These are phyloP conservation scores for Halcyon badia DNA, from an alignment of 2,797 vertebrate species.

Conservation along the genomic window DNA sequence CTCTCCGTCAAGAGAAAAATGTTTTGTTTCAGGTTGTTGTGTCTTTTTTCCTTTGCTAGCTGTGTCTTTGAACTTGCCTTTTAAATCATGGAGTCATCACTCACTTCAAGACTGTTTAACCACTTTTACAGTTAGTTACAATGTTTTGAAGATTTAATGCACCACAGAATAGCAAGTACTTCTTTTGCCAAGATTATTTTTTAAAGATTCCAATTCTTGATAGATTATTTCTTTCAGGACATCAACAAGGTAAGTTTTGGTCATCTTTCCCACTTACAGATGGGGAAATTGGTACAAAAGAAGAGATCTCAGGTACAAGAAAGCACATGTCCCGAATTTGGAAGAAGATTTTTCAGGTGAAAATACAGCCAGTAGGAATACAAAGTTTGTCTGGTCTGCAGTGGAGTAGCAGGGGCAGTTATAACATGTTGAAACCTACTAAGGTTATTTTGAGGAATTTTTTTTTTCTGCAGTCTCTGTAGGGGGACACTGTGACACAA, in stretches of 20 bases:
- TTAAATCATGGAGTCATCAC: neutral
- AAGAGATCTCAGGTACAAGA: neutral
- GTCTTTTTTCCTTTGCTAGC: neutral
- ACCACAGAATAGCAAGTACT: neutral
- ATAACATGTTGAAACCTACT: neutral
- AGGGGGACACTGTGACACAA: neutral
- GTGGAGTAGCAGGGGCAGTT: neutral
- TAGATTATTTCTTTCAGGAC: neutral
- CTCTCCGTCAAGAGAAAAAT: neutral
- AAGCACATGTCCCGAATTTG: neutral
- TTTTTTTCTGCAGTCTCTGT: neutral
- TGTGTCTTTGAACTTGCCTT: neutral
- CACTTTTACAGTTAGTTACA: neutral
- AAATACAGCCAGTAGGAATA: neutral
- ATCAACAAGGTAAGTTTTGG: neutral
- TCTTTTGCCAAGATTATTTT: neutral
- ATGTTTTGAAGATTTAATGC: neutral
- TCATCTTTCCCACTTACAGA: neutral
- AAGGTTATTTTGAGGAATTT: neutral
- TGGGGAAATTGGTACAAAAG: neutral
- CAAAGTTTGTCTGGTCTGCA: neutral
- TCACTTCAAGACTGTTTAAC: neutral
- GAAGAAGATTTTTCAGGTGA: neutral
- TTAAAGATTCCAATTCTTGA: neutral
- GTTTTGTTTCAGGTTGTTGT: neutral